Percentiles rank a stretch among this genome's conserved stretches.
phyloP scores from a whole-genome alignment of 2,797 vertebrate species.

The Clarias pachynema region DNA sequence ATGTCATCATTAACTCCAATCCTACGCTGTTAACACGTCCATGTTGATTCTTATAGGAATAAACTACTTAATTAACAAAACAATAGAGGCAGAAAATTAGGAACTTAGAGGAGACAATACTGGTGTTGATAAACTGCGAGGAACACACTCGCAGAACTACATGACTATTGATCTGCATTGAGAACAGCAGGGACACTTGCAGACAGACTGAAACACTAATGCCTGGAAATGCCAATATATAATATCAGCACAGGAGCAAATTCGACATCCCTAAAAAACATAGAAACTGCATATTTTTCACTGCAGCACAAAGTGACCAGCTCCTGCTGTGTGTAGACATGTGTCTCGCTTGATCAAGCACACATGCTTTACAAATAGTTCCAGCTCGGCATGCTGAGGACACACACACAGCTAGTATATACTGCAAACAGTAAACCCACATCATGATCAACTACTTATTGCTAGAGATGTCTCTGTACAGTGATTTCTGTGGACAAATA shows the following conservation, averaged over 20 bases:
- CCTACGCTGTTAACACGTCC: not conserved
- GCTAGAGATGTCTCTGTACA: not conserved
- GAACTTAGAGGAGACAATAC: not conserved
- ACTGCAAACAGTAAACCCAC: not conserved
- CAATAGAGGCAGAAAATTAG: slow-evolving; percentile 34
- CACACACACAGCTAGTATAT: not conserved
- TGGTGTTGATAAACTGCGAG: slow-evolving; percentile 8
- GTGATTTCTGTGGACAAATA: not conserved
- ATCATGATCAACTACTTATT: not conserved
- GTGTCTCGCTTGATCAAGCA: not conserved
- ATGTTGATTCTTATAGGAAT: slow-evolving; percentile 12
- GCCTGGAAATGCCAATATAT: not conserved
- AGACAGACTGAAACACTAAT: not conserved
- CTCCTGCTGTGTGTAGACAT: not conserved
- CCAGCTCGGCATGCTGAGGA: not conserved
- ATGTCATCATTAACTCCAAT: not conserved
- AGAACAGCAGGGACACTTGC: not conserved
- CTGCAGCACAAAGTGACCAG: not conserved
- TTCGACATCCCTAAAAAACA: not conserved
- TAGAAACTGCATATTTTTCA: not conserved
- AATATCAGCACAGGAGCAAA: not conserved
- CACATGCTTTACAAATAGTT: not conserved
- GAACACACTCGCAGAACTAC: not conserved
- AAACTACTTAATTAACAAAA: slow-evolving; percentile 24
- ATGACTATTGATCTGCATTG: slow-evolving; percentile 5